These are phyloP conservation scores for Tinamus guttatus DNA, from an alignment of 2,113 vertebrate genomes.

Conservation along the genomic window DNA sequence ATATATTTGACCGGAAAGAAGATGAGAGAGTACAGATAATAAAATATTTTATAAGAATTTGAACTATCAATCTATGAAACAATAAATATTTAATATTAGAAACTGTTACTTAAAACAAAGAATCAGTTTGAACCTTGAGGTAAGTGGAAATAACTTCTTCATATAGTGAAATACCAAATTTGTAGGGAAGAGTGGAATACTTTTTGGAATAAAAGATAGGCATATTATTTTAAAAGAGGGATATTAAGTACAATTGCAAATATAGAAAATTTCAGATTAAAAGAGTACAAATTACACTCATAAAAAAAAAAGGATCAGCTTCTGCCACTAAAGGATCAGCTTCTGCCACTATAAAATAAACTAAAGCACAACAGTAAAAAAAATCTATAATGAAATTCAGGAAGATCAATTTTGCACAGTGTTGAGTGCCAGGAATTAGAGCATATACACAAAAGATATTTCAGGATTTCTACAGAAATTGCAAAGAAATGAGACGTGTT, in stretches of 20 bases:
- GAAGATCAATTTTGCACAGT: not conserved
- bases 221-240: not conserved
- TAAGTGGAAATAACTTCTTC: not conserved
- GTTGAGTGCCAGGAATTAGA: not conserved
- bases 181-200: not conserved
- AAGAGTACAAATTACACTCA: not conserved
- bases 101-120: not conserved
- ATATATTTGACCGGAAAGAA: not conserved
- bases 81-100: not conserved
- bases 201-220: not conserved
- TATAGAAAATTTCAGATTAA: not conserved
- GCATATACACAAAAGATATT: not conserved
- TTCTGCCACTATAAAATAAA: not conserved
- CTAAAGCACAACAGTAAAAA: not conserved
- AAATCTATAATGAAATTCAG: not conserved
- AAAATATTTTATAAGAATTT: not conserved
- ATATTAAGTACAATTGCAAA: not conserved
- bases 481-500: not conserved
- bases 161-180: not conserved
- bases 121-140: not conserved
- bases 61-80: not conserved
- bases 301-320: not conserved
- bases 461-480: not conserved
- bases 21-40: not conserved
- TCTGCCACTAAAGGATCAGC: not conserved